Percentiles rank a stretch among this genome's conserved stretches.
Conservation (phyloP, 2,113 vertebrate species). For the Ciconia maguari region DNA sequence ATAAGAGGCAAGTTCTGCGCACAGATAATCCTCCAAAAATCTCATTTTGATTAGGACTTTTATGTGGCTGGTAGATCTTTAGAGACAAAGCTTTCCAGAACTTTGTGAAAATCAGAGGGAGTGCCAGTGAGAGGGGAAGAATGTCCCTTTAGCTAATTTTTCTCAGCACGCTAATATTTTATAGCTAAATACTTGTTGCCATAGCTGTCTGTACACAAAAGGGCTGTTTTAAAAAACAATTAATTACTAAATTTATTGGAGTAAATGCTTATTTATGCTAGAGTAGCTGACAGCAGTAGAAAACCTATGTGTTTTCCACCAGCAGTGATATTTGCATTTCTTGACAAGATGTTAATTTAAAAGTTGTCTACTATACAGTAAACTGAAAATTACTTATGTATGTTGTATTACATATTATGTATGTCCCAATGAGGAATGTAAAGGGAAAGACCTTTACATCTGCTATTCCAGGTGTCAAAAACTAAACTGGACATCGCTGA, state of each 20-base stretch:
- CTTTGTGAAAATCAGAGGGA: background rate
- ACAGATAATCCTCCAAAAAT: background rate
- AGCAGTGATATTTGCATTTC: background rate
- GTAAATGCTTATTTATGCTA: background rate
- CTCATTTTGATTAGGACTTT: background rate
- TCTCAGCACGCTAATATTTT: background rate
- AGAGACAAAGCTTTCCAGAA: background rate
- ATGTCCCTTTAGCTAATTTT: background rate
- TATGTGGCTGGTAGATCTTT: background rate
- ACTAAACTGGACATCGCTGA: background rate
- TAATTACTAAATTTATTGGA: background rate
- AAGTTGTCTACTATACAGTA: background rate
- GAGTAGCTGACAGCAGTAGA: background rate
- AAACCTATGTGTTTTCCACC: background rate
- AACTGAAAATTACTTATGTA: background rate
- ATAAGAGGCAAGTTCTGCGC: background rate
- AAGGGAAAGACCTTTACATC: background rate
- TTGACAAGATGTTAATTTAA: background rate
- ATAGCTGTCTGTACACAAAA: background rate
- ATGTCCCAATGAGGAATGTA: background rate
- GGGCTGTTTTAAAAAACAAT: background rate
- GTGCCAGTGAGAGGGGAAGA: background rate
- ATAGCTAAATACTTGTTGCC: background rate
- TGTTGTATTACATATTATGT: background rate
- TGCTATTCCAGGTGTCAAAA: background rate